Conservation (phyloP, 1,140 invertebrate genomes). For the Drosophila lacertosa region DNA sequence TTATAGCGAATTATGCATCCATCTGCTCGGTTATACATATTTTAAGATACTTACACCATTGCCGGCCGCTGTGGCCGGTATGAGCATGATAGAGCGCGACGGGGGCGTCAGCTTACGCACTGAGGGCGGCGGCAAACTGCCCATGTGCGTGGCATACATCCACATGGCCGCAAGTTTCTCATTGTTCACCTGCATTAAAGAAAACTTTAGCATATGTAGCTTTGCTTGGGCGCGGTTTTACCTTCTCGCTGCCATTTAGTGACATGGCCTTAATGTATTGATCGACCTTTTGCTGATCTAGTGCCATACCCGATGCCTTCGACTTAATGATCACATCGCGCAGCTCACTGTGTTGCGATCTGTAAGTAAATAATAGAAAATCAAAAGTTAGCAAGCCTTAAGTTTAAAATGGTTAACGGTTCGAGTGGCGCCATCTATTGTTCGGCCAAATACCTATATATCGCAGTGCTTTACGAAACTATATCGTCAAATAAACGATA, state of each 20-base stretch:
- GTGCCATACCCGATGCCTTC: constrained; percentile 55
- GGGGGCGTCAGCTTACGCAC: constrained; percentile 61
- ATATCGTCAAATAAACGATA: background rate
- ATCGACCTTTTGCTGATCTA: constrained; percentile 76
- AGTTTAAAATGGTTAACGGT: background rate
- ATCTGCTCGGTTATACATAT: background rate
- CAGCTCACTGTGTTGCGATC: constrained; percentile 62
- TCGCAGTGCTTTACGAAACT: background rate
- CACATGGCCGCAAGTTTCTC: constrained; percentile 79
- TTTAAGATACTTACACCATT: constrained; percentile 52
- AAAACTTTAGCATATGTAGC: too few relatives aligned
- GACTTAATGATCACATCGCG: constrained; percentile 75
- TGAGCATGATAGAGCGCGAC: constrained; percentile 70
- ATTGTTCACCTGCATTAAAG: constrained; percentile 62
- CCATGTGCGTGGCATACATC: constrained; percentile 79
- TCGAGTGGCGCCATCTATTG: constrained; percentile 22
- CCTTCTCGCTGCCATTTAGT: constrained; percentile 70
- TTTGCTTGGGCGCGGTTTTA: constrained; percentile 6
- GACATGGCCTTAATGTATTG: constrained; percentile 81
- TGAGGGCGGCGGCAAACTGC: constrained; percentile 51
- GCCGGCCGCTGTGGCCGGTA: constrained; percentile 62
- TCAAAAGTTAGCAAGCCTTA: background rate
- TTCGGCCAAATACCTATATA: background rate
- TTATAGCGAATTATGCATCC: background rate
- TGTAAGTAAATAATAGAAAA: constrained; percentile 29